Conservation (phyloP, 2,888 invertebrate species). For the Leptothorax acervorum region DNA sequence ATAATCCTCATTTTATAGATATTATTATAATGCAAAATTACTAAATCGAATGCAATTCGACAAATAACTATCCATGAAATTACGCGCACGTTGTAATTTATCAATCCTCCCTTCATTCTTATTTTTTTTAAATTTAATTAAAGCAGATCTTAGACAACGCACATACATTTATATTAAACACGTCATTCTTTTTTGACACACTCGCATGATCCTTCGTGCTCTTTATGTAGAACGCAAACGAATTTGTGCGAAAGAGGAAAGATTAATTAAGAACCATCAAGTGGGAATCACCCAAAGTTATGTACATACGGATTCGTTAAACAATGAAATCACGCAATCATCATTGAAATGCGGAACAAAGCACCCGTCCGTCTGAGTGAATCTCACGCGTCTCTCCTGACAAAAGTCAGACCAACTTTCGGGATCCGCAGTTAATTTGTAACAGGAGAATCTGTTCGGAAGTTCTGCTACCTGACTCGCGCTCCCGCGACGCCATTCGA, state of each 20-base stretch:
- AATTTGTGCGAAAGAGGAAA: not conserved
- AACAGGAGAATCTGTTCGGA: conserved; percentile 40
- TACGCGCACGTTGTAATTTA: not conserved
- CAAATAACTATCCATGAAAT: conserved; percentile 6
- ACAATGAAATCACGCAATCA: conserved; percentile 37
- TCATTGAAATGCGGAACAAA: conserved; percentile 39
- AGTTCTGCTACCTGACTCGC: conserved; percentile 7
- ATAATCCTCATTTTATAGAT: not conserved
- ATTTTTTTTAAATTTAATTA: not conserved
- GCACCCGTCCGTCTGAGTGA: conserved; percentile 1
- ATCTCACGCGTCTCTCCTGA: conserved; percentile 19
- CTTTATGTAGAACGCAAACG: not conserved
- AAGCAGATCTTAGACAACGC: not conserved
- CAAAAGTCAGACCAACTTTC: conserved; percentile 44
- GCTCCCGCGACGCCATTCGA: conserved; percentile 11
- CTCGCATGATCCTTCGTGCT: not conserved
- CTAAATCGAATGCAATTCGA: not conserved
- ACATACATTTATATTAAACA: not conserved
- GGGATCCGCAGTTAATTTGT: conserved; percentile 45
- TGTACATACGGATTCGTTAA: not conserved
- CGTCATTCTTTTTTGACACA: not conserved
- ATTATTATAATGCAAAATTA: not conserved
- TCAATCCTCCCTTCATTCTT: not conserved
- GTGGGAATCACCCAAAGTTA: conserved; percentile 20
- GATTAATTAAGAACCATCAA: not conserved